A percentile compares a stretch with the other conserved stretches of the same genome.
These are phyloP conservation scores for Carposina sasakii DNA, from an alignment of 1,140 invertebrate species.

Conservation along the genomic window DNA sequence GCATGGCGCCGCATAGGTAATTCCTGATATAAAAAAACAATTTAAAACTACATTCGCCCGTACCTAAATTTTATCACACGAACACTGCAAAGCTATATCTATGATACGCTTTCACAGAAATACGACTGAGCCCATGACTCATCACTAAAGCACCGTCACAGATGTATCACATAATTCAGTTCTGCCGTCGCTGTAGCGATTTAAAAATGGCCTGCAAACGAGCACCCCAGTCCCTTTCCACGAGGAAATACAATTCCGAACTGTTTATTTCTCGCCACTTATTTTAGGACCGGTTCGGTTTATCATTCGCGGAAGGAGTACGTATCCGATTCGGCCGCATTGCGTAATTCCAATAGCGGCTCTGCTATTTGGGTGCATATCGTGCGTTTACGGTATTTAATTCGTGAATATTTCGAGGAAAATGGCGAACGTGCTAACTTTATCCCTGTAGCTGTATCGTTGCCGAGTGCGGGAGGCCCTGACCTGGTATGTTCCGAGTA, in stretches of 20 bases:
- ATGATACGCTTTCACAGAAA: conserved; percentile 27
- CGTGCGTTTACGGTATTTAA: too few relatives aligned
- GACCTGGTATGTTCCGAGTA: conserved; percentile 44
- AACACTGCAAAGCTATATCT: conserved; percentile 12
- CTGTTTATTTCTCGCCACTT: conserved; percentile 22
- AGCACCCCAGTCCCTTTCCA: too few relatives aligned
- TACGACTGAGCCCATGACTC: conserved; percentile 36
- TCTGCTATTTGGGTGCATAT: too few relatives aligned
- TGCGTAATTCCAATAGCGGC: too few relatives aligned
- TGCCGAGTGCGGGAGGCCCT: conserved; percentile 57
- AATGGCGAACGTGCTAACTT: conserved; percentile 50
- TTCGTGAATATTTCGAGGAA: too few relatives aligned
- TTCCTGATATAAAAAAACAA: too few relatives aligned
- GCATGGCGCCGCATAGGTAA: conserved; percentile 18
- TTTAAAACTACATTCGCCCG: too few relatives aligned
- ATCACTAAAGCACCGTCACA: conserved; percentile 27
- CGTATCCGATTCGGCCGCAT: too few relatives aligned
- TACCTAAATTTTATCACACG: too few relatives aligned
- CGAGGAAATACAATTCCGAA: too few relatives aligned
- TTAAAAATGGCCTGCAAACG: not conserved
- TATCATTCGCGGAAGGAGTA: conserved; percentile 22
- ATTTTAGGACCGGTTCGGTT: conserved; percentile 30
- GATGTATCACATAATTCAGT: conserved; percentile 26
- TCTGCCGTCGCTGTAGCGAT: not conserved
- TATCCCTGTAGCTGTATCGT: conserved; percentile 42